Percentiles rank a stretch among this genome's conserved stretches.
phyloP scores from a whole-genome alignment of 2,797 vertebrate species.

The Miichthys miiuy region DNA sequence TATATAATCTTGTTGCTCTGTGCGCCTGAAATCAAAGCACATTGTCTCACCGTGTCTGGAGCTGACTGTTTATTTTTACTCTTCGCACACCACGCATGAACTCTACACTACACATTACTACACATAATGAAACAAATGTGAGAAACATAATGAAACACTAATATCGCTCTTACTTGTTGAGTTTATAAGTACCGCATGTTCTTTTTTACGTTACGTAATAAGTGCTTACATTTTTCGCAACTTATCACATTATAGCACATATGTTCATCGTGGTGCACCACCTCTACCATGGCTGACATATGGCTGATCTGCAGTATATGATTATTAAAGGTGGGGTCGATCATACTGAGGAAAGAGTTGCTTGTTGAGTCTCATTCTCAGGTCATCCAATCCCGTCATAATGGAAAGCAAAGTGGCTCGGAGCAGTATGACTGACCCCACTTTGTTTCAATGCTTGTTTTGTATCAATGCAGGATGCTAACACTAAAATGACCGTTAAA shows the following conservation, averaged over 20 bases:
- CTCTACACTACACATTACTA: neutral
- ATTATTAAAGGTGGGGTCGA: too few relatives aligned
- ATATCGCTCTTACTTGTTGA: neutral
- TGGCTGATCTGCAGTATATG: too few relatives aligned
- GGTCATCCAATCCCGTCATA: too few relatives aligned
- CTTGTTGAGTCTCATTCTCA: too few relatives aligned
- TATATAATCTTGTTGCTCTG: conserved; percentile 33
- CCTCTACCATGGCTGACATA: too few relatives aligned
- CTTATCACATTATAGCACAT: neutral
- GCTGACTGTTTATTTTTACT: conserved; percentile 19
- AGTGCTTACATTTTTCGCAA: neutral
- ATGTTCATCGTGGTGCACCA: too few relatives aligned
- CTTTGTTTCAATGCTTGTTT: too few relatives aligned
- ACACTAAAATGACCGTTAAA: too few relatives aligned
- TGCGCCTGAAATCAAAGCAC: conserved; percentile 8
- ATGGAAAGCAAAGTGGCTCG: too few relatives aligned
- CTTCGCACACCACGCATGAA: neutral
- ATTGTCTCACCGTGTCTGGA: neutral
- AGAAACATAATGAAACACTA: neutral
- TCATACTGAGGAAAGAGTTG: too few relatives aligned
- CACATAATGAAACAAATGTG: neutral
- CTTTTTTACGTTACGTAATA: neutral
- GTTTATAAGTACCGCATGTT: neutral
- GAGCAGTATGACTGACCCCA: too few relatives aligned
- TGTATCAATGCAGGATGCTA: too few relatives aligned